These are phyloP conservation scores for Centropus bengalensis DNA, from an alignment of 2,113 vertebrate genomes.

Conservation along the genomic window DNA sequence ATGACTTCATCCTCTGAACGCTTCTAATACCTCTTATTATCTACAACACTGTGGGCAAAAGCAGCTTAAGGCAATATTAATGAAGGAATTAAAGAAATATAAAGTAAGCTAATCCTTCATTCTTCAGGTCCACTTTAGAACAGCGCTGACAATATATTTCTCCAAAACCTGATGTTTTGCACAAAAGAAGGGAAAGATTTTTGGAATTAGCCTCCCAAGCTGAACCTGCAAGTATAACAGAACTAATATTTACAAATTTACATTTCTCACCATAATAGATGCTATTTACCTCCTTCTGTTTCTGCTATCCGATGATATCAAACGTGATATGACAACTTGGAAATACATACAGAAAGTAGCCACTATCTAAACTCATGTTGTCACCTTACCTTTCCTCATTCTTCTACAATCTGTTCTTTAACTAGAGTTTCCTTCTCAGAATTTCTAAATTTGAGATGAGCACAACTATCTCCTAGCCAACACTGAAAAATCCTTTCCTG, in stretches of 20 bases:
- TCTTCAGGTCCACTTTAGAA: neutral
- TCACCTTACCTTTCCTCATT: neutral
- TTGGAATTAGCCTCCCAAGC: neutral
- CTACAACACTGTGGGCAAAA: neutral
- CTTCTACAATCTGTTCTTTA: neutral
- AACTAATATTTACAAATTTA: neutral
- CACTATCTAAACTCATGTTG: neutral
- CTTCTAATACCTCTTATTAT: neutral
- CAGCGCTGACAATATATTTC: neutral
- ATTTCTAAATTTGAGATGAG: neutral
- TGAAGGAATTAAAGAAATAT: neutral
- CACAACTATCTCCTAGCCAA: neutral
- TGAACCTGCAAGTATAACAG: neutral
- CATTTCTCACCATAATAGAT: neutral
- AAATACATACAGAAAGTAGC: neutral
- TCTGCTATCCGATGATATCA: neutral
- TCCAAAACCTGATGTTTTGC: neutral
- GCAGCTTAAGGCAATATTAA: neutral
- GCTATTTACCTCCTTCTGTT: neutral
- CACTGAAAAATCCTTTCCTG: neutral
- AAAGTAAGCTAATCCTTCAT: neutral
- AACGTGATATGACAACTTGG: neutral
- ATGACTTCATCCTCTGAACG: neutral
- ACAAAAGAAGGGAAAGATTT: neutral
- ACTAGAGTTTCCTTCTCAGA: neutral